These are phyloP conservation scores for Notolepis coatsorum DNA, from an alignment of 2,797 vertebrate genomes.

Conservation along the genomic window DNA sequence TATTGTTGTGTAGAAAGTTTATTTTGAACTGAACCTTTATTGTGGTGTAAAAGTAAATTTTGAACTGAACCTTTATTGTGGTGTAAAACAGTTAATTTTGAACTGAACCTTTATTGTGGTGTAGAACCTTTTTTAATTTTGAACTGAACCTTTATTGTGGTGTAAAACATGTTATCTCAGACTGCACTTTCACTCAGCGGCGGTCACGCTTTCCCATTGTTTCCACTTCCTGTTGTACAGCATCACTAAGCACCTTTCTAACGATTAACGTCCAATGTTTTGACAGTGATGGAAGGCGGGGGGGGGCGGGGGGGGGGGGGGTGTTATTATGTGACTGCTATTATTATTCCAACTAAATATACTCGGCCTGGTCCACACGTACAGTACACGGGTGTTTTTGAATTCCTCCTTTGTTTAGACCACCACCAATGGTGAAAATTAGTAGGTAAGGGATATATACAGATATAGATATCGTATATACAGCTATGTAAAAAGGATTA, in stretches of 20 bases:
- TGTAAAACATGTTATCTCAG: slow-evolving; percentile 48
- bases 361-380: too few relatives aligned
- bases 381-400: too few relatives aligned
- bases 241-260: slow-evolving; percentile 47
- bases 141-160: slow-evolving; percentile 9
- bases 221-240: slow-evolving; percentile 64
- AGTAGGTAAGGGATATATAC: too few relatives aligned
- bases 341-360: slow-evolving; percentile 4
- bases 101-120: neutral
- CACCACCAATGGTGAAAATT: too few relatives aligned
- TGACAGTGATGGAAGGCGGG: slow-evolving; percentile 24
- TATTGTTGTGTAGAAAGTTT: neutral
- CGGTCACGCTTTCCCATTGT: slow-evolving; percentile 56
- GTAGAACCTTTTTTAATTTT: too few relatives aligned
- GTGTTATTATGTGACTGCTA: slow-evolving; percentile 39
- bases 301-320: too few relatives aligned
- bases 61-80: neutral
- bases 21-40: neutral
- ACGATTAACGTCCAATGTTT: slow-evolving; percentile 34
- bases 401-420: too few relatives aligned
- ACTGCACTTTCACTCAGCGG: slow-evolving; percentile 53
- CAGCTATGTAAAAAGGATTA: too few relatives aligned
- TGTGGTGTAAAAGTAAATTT: neutral
- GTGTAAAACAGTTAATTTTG: neutral
- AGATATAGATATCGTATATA: too few relatives aligned